Base-by-base conservation (phyloP, 2,888 invertebrate species). In the Theodoxus fluviatilis region DNA sequence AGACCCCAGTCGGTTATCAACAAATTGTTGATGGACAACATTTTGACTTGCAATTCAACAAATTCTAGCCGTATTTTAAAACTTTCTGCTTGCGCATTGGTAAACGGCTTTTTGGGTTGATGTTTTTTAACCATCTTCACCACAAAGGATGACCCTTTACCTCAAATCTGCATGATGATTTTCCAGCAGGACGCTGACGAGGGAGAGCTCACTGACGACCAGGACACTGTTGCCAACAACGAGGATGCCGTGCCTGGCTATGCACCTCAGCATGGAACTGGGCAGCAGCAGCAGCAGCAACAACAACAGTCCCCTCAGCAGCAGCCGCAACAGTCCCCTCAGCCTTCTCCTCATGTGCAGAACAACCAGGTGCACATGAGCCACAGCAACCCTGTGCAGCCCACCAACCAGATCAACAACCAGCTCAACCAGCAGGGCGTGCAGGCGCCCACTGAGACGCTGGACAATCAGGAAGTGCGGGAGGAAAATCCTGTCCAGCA, bases 201-300 rank as follows among this genome's bases (percentile, higher is more conserved):
- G 69, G 75, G 75, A 55, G 80, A 81, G 33, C 57, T 81, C 25
- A 78, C 80, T 66, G 81, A 81, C 76, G 81, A 81, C 61, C 79
- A 78, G 55, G 81, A 81, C 57, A n/a, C n/a, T n/a, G 63, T 31
- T n/a, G 49, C 22, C 15, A 52, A 67, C 66, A 47, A 77, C 25
- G 81, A 86, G 76, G 67, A 85, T 79, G 83, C 84, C 79, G 85
- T 80, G 80, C 55, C 83, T 71, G 66, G 81, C 77, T 71, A 85
- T n/a, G n/a, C n/a, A n/a, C 77, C 73, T 74, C 79, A 68, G 64
- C 76, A 71, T 67, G 74, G 70, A 74, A 74, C 57, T 33, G 71
- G 33, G 49, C 75, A 63, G 70, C 71, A 72, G 67, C 71, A 71
- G 3, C 70, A 57, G 33, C 65, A 66, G 47, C 73, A 63, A 74